A percentile compares a stretch with the other conserved stretches of the same genome.
These are phyloP conservation scores for Epinephelus lanceolatus DNA, from an alignment of 2,113 vertebrate genomes.

Conservation along the genomic window DNA sequence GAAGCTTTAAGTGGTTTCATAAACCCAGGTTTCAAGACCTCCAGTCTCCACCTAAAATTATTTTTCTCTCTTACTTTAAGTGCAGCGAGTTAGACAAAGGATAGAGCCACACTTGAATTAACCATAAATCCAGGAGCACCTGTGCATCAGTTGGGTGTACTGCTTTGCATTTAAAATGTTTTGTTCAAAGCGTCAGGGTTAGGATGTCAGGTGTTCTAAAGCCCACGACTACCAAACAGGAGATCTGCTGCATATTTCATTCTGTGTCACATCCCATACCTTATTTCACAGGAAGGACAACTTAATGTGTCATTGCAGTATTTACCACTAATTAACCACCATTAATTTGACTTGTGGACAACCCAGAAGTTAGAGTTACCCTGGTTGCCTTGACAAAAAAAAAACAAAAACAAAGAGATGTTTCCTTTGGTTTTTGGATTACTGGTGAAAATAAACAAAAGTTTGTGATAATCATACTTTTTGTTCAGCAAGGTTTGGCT, in stretches of 20 bases:
- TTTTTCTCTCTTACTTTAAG: not conserved
- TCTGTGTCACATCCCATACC: not conserved
- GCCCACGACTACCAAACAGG: not conserved
- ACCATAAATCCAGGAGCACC: not conserved
- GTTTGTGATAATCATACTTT: no score
- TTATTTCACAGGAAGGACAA: not conserved
- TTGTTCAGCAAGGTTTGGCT: no score
- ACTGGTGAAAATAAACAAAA: no score
- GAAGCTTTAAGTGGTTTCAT: slow-evolving; percentile 1
- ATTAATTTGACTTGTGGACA: not conserved
- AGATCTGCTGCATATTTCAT: slow-evolving; percentile 6
- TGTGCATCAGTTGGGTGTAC: slow-evolving; percentile 3
- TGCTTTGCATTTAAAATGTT: slow-evolving; percentile 21
- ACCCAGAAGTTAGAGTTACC: no score
- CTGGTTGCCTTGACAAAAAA: no score
- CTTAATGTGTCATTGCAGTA: not conserved
- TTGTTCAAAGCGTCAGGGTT: not conserved
- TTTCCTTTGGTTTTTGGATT: no score
- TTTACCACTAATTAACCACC: not conserved
- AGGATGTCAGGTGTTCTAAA: slow-evolving; percentile 26
- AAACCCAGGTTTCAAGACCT: slow-evolving; percentile 4
- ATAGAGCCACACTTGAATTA: not conserved
- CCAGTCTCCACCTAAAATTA: not conserved
- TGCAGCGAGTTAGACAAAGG: not conserved
- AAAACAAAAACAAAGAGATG: no score